Percentiles rank a stretch among this genome's conserved stretches.
These are phyloP conservation scores for Trachemys scripta DNA, from an alignment of 2,113 vertebrate species.

Conservation along the genomic window DNA sequence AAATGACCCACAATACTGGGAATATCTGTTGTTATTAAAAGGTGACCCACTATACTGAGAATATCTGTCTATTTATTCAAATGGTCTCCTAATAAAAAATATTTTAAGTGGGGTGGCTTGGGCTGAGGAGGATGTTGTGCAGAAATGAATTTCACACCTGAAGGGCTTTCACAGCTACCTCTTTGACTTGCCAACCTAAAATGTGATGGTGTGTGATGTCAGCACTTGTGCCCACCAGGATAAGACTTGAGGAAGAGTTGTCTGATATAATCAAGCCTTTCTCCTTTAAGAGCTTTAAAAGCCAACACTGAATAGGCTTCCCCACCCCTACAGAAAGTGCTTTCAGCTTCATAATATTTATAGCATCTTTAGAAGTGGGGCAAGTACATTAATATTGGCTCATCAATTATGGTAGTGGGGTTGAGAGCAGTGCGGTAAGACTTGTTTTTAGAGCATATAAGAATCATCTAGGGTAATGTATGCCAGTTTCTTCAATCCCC, in stretches of 20 bases:
- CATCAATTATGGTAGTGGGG: neutral
- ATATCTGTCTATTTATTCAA: neutral
- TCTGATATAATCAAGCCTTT: neutral
- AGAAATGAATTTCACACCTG: neutral
- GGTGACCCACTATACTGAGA: neutral
- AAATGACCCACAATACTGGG: neutral
- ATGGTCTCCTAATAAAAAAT: neutral
- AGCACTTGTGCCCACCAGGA: neutral
- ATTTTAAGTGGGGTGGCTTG: neutral
- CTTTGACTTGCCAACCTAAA: neutral
- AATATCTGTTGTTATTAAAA: neutral
- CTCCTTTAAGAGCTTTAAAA: neutral
- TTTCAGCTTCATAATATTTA: neutral
- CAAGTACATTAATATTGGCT: neutral
- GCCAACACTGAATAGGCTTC: neutral
- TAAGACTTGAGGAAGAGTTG: neutral
- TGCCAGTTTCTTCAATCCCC: neutral
- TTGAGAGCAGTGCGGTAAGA: neutral
- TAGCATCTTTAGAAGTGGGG: neutral
- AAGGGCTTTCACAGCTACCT: neutral
- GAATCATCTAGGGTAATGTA: neutral
- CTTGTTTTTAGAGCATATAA: neutral
- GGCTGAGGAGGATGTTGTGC: neutral
- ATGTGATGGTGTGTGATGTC: neutral
- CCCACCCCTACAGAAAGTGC: neutral